Evolutionary conservation across 1,140 invertebrate genomes (phyloP).

Genomic region (Lasaia peninsularis): DNA sequence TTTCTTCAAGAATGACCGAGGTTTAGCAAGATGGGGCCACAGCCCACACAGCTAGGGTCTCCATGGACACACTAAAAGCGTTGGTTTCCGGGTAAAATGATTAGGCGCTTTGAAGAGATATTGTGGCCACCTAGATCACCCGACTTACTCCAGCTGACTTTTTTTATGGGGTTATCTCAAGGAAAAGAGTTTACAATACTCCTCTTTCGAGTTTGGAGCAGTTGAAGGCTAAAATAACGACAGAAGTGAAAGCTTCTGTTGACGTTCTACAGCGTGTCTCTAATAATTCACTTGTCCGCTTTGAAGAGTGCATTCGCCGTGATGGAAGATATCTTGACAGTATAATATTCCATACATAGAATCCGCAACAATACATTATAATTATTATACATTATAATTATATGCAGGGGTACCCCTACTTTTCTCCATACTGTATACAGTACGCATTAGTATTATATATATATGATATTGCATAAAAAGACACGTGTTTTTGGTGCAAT

Average conservation of each 20-base stretch:
- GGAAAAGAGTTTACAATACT: constrained; percentile 15
- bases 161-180: constrained; percentile 15
- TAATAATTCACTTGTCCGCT: constrained; percentile 23
- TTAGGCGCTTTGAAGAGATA: constrained; percentile 2
- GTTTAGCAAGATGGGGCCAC: constrained; percentile 17
- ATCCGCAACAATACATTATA: too few species aligned
- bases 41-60: constrained; percentile 13
- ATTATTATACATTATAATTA: background rate
- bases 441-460: too few species aligned
- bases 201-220: background rate
- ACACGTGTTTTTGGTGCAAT: too few species aligned
- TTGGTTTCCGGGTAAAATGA: background rate
- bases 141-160: constrained; percentile 6
- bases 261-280: constrained; percentile 19
- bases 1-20: constrained; percentile 15
- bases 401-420: too few species aligned
- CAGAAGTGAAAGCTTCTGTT: constrained; percentile 20
- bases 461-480: too few species aligned
- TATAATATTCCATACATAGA: constrained; percentile 7
- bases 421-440: too few species aligned
- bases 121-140: constrained; percentile 13
- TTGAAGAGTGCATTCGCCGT: constrained; percentile 24
- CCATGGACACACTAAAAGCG: constrained; percentile 11
- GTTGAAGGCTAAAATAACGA: constrained; percentile 15
- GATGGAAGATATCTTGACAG: constrained; percentile 20